Percentiles rank a stretch among this genome's conserved stretches.
phyloP scores from a whole-genome alignment of 2,113 vertebrate species.

The Pedetes capensis region DNA sequence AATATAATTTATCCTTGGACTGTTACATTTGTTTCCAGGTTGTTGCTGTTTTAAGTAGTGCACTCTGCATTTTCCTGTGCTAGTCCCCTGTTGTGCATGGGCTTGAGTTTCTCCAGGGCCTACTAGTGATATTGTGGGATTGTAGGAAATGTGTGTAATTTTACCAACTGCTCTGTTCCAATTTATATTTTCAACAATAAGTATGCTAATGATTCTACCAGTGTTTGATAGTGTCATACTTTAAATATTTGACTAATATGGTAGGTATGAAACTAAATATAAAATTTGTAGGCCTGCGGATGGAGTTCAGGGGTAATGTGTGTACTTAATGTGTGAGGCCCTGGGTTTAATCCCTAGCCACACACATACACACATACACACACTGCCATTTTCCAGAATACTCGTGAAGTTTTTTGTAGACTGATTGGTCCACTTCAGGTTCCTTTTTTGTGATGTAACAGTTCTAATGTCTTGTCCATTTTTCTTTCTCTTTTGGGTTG shows the following conservation, averaged over 20 bases:
- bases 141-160: background rate
- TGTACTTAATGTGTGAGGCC: background rate
- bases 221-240: background rate
- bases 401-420: background rate
- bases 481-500: background rate
- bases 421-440: background rate
- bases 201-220: background rate
- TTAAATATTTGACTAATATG: background rate
- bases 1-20: background rate
- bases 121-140: background rate
- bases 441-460: background rate
- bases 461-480: background rate
- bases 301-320: background rate
- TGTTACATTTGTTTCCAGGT: background rate
- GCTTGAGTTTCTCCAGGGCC: background rate
- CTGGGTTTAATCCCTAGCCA: background rate
- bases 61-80: background rate
- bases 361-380: background rate
- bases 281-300: background rate
- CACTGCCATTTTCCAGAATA: background rate
- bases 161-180: background rate
- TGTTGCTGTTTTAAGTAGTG: background rate
- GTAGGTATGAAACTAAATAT: background rate
- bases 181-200: background rate
- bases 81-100: fast-evolving